Conservation (phyloP, 2,888 invertebrate species). For the Schrankia costaestrigalis region DNA sequence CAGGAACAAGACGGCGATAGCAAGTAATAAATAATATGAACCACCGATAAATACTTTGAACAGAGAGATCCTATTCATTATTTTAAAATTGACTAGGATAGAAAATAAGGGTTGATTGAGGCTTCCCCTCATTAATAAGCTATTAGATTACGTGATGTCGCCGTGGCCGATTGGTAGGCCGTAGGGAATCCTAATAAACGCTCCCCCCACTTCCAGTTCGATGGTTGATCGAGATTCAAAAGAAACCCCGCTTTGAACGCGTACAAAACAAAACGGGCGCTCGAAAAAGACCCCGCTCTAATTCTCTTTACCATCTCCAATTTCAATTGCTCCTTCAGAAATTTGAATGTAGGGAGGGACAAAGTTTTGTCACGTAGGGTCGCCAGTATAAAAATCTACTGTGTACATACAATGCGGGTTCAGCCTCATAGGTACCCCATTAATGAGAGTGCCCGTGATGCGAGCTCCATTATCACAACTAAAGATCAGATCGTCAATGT, state of each 20-base stretch:
- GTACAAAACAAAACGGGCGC: constrained; percentile 75
- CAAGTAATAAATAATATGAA: constrained; percentile 39
- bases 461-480: constrained; percentile 70
- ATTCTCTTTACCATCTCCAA: constrained; percentile 81
- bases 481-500: constrained; percentile 75
- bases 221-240: constrained; percentile 78
- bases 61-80: constrained; percentile 57
- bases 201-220: constrained; percentile 76
- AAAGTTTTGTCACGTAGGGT: constrained; percentile 80
- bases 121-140: constrained; percentile 79
- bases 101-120: constrained; percentile 72
- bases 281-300: constrained; percentile 77
- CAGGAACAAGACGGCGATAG: constrained; percentile 71
- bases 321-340: constrained; percentile 81
- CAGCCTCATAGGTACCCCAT: constrained; percentile 75
- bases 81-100: constrained; percentile 72
- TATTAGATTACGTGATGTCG: constrained; percentile 78
- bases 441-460: constrained; percentile 73
- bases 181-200: constrained; percentile 78
- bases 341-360: constrained; percentile 80
- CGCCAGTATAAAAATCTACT: constrained; percentile 64
- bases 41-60: constrained; percentile 54
- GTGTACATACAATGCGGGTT: constrained; percentile 75
- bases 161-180: constrained; percentile 75
- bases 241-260: constrained; percentile 75